phyloP scores from a whole-genome alignment of 2,888 invertebrate genomes.

The Megalurothrips usitatus region DNA sequence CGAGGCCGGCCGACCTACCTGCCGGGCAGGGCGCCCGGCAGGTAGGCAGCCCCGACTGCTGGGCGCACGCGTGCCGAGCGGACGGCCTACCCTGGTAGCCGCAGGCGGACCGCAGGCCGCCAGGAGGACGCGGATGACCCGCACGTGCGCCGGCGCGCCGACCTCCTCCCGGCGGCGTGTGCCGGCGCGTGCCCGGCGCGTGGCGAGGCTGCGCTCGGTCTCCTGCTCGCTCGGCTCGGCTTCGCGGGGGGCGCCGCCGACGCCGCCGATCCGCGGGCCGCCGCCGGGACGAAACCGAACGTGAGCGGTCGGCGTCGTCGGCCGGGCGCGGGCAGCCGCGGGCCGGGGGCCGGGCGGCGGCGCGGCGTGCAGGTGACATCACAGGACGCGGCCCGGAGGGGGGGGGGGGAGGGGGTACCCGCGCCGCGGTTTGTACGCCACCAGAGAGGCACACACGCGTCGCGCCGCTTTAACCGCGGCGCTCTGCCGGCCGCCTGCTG shows the following conservation, averaged over 20 bases:
- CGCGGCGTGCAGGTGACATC: background rate
- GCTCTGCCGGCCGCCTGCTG: background rate
- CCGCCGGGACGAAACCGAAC: no score
- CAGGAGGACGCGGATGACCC: background rate
- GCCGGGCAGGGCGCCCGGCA: no score
- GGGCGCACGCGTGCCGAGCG: no score
- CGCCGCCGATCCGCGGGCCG: background rate
- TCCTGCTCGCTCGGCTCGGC: background rate
- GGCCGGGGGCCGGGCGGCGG: background rate
- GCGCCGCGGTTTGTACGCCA: no score
- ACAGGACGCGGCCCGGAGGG: background rate
- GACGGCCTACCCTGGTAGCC: background rate
- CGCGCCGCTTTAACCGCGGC: conserved; percentile 7
- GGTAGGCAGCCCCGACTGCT: no score
- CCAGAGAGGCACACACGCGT: background rate
- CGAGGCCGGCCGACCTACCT: background rate
- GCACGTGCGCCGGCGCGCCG: background rate
- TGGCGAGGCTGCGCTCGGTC: background rate
- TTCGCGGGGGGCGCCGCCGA: no score
- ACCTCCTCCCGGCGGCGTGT: background rate
- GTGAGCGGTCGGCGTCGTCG: no score
- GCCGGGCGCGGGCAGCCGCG: no score
- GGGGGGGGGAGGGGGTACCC: background rate
- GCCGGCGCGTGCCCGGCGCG: background rate
- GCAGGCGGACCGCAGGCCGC: background rate